phyloP scores from a whole-genome alignment of 2,797 vertebrate species.

The Zalophus californianus region DNA sequence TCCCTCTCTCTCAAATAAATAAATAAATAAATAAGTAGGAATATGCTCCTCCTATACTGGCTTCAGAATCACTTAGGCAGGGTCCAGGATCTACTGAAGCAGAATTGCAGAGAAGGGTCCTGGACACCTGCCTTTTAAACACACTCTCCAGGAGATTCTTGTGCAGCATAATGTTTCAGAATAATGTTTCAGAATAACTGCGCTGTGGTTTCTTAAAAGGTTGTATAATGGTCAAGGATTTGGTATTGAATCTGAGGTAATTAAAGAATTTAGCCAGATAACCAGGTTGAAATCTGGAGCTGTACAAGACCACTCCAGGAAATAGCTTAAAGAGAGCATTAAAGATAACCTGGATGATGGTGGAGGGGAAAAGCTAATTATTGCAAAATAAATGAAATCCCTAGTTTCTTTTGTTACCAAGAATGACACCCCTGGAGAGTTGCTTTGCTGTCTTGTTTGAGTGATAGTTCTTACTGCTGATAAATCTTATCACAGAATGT shows the following conservation, averaged over 20 bases:
- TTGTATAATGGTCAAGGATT: not conserved
- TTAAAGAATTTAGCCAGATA: conserved; percentile 20
- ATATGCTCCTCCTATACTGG: not conserved
- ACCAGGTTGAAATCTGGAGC: not conserved
- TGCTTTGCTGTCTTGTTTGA: not conserved
- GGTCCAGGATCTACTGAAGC: not conserved
- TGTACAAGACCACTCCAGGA: not conserved
- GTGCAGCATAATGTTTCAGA: not conserved
- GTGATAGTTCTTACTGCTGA: not conserved
- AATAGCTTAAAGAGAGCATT: not conserved
- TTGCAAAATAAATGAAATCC: not conserved
- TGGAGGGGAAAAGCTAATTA: not conserved
- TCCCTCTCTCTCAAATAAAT: not conserved
- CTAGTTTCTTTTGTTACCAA: not conserved
- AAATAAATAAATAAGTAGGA: not conserved
- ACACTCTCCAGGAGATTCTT: not conserved
- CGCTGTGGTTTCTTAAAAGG: conserved; percentile 14
- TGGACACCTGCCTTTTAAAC: not conserved
- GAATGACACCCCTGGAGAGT: not conserved
- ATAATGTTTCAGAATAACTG: conserved; percentile 41
- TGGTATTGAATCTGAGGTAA: not conserved
- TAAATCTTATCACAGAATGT: not conserved
- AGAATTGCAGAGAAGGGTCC: not conserved
- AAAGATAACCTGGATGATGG: not conserved
- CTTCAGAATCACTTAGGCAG: not conserved